A percentile compares a stretch with the other conserved stretches of the same genome.
Conservation (phyloP, 2,888 invertebrate genomes). For the Drosophila emarginata region DNA sequence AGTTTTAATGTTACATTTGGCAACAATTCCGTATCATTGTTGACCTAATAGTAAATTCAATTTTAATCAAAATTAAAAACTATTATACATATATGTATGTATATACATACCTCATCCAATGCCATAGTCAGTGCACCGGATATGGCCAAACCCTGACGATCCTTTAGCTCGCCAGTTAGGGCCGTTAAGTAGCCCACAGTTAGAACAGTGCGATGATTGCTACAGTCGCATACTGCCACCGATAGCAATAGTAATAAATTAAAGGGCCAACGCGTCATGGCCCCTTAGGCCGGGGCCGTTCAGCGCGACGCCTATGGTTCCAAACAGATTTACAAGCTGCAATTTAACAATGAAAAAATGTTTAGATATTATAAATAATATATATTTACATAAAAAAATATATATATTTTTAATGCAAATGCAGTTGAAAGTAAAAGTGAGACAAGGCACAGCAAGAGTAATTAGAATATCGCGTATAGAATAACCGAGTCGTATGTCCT, state of each 20-base stretch:
- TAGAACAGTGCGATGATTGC: slow-evolving; percentile 83
- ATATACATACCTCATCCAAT: slow-evolving; percentile 87
- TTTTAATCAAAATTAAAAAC: no score
- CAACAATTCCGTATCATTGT: slow-evolving; percentile 87
- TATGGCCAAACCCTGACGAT: slow-evolving; percentile 92
- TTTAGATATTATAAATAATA: not conserved
- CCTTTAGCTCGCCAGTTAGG: slow-evolving; percentile 89
- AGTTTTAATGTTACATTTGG: slow-evolving; percentile 89
- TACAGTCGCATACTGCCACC: slow-evolving; percentile 84
- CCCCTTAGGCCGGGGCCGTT: slow-evolving; percentile 84
- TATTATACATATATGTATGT: not conserved
- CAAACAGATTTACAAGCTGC: slow-evolving; percentile 82
- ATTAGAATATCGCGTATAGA: no score
- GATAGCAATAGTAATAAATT: slow-evolving; percentile 86
- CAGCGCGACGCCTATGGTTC: slow-evolving; percentile 85
- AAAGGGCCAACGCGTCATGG: slow-evolving; percentile 84
- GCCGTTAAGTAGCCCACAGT: slow-evolving; percentile 94
- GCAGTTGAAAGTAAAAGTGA: slow-evolving; percentile 28
- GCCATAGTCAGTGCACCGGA: slow-evolving; percentile 96
- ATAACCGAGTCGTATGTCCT: not conserved
- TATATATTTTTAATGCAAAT: not conserved
- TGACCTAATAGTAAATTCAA: slow-evolving; percentile 84
- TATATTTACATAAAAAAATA: no score
- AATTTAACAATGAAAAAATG: slow-evolving; percentile 27
- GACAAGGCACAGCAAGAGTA: slow-evolving; percentile 20